These are phyloP conservation scores for Huso huso DNA, from an alignment of 2,797 vertebrate species.

Conservation along the genomic window DNA sequence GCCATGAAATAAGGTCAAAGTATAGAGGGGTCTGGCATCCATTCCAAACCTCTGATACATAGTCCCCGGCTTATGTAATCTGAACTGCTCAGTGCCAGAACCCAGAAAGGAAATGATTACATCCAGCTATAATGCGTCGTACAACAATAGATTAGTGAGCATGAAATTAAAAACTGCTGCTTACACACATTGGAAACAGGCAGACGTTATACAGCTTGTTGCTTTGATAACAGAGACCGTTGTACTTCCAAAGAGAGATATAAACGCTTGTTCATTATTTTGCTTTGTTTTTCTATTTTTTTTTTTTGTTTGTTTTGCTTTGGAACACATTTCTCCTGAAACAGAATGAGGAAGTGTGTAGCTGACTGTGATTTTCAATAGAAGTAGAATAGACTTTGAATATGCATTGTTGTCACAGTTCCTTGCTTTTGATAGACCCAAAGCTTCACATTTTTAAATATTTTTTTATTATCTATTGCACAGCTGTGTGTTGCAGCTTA, in stretches of 20 bases:
- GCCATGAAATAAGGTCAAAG: constrained; percentile 47
- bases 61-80: constrained; percentile 60
- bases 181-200: constrained; percentile 23
- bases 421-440: too few species aligned
- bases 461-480: too few species aligned
- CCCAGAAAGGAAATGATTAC: constrained; percentile 69
- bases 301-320: constrained; percentile 7
- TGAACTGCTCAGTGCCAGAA: constrained; percentile 50
- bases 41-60: constrained; percentile 49
- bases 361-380: too few species aligned
- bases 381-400: too few species aligned
- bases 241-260: constrained; percentile 21
- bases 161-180: constrained; percentile 65
- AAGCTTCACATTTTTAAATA: too few species aligned
- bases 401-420: too few species aligned
- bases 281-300: constrained; percentile 20
- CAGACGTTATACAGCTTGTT: constrained; percentile 30
- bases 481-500: too few species aligned
- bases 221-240: constrained; percentile 19
- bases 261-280: constrained; percentile 27
- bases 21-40: constrained; percentile 47
- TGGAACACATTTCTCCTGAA: too few species aligned
- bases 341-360: too few species aligned
- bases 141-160: constrained; percentile 59
- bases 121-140: constrained; percentile 66